Evolutionary conservation across 1,140 invertebrate species (phyloP).

Genomic region (Andricus grossulariae): DNA sequence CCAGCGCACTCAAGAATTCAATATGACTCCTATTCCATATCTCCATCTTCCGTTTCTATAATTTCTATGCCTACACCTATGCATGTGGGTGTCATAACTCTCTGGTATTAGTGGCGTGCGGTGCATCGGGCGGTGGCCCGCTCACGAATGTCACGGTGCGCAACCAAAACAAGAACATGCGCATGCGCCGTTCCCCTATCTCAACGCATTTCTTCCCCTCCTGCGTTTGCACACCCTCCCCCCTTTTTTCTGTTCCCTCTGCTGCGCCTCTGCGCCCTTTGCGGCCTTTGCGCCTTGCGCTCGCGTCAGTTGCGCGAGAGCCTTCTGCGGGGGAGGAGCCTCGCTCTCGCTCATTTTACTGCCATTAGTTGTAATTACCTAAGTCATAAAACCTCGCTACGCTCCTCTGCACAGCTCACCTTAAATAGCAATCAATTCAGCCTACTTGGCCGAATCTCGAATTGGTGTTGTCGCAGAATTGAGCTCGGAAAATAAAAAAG

Average conservation of each 20-base stretch:
- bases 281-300: slow-evolving; percentile 53
- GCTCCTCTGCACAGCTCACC: background rate
- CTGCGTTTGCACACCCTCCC: slow-evolving; percentile 27
- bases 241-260: slow-evolving; percentile 32
- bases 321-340: slow-evolving; percentile 67
- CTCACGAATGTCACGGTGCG: slow-evolving; percentile 58
- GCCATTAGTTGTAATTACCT: slow-evolving; percentile 57
- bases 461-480: background rate
- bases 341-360: slow-evolving; percentile 58
- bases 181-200: slow-evolving; percentile 64
- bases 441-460: background rate
- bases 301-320: slow-evolving; percentile 74
- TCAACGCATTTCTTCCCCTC: slow-evolving; percentile 18
- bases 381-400: slow-evolving; percentile 2
- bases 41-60: background rate
- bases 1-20: no score
- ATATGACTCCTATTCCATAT: no score
- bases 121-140: slow-evolving; percentile 64
- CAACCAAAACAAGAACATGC: slow-evolving; percentile 67
- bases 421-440: background rate
- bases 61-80: background rate
- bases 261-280: slow-evolving; percentile 32
- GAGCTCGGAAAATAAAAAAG: background rate
- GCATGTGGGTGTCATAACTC: slow-evolving; percentile 25
- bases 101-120: slow-evolving; percentile 33